phyloP scores from a whole-genome alignment of 1,140 invertebrate genomes.

The Penaeus indicus region DNA sequence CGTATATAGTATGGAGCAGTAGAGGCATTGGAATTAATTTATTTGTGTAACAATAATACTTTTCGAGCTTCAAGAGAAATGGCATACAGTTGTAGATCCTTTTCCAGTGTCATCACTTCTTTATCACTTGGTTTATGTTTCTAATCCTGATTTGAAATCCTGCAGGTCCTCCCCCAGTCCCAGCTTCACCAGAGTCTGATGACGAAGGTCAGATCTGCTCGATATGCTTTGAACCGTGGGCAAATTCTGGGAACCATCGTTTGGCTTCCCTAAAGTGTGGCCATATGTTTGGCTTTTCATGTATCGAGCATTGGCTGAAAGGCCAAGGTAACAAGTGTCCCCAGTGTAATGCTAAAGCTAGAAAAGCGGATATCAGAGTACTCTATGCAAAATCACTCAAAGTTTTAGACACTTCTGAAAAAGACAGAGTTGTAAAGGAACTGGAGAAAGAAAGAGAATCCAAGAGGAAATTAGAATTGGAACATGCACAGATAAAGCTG shows the following conservation, averaged over 20 bases:
- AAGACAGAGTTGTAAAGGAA: slow-evolving; percentile 74
- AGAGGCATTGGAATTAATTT: too few species aligned
- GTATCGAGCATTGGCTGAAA: slow-evolving; percentile 85
- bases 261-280: slow-evolving; percentile 88
- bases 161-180: not conserved
- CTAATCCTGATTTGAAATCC: not conserved
- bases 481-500: slow-evolving; percentile 70
- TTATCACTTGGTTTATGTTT: not conserved
- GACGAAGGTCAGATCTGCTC: slow-evolving; percentile 82
- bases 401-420: slow-evolving; percentile 78
- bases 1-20: too few species aligned
- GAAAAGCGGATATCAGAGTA: slow-evolving; percentile 80
- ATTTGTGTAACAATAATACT: too few species aligned
- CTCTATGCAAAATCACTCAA: slow-evolving; percentile 79
- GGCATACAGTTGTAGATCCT: too few species aligned
- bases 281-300: slow-evolving; percentile 88
- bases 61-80: too few species aligned
- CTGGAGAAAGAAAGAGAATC: slow-evolving; percentile 72
- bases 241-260: slow-evolving; percentile 86
- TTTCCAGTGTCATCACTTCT: not conserved
- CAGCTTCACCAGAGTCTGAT: slow-evolving; percentile 24
- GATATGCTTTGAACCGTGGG: slow-evolving; percentile 90
- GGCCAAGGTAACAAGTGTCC: slow-evolving; percentile 76
- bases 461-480: slow-evolving; percentile 71
- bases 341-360: slow-evolving; percentile 86